Base-by-base conservation (phyloP, 2,797 vertebrate genomes). In the Esox lucius region DNA sequence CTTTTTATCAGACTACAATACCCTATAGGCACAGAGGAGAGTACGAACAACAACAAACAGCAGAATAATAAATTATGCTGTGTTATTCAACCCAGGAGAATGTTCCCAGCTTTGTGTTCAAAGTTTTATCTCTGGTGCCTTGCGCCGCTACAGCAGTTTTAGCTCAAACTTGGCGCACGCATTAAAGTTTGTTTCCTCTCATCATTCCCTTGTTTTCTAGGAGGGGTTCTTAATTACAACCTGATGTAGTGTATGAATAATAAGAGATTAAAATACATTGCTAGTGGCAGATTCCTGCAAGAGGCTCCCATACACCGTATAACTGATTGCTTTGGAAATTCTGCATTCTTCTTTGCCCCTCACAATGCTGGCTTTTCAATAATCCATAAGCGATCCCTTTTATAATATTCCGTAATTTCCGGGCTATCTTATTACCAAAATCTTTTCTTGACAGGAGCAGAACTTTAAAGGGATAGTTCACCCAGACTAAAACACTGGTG, bases 391-490 rank as follows among this genome's bases (percentile, higher is more conserved):
- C 56, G 67, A 70, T 65, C 5, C 31, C n/a, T 73, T 86, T 87
- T 90, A 46, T 78, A 87, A 90, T 90, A 91, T 93, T 90, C 87
- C 85, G 79, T 87, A 82, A 88, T 90, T 90, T 87, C 84, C 80
- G 82, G 84, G 81, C 79, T 83, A 33, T 81, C 78, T 86, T 90
- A 87, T 89, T 89, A 91, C 81, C 85, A 78, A 83, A 86, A 87
- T 81, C 74, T 62, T 62, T 86, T 91, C 85, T 86, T 89, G 85
- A 92, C 86, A 81, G 86, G 84, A 90, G 81, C 77, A 9, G 79
- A 89, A 89, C 82, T 87, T 90, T 89, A 39, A 39, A 39, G 35
- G 7, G 35, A 39, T 8, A 39, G 35, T 39, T 39, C 35, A 39
- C 35, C 5, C 35, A 39, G 5, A 1, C 5, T 39, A 8, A 39